Conservation (phyloP, 1,140 invertebrate species). For the Physella acuta region DNA sequence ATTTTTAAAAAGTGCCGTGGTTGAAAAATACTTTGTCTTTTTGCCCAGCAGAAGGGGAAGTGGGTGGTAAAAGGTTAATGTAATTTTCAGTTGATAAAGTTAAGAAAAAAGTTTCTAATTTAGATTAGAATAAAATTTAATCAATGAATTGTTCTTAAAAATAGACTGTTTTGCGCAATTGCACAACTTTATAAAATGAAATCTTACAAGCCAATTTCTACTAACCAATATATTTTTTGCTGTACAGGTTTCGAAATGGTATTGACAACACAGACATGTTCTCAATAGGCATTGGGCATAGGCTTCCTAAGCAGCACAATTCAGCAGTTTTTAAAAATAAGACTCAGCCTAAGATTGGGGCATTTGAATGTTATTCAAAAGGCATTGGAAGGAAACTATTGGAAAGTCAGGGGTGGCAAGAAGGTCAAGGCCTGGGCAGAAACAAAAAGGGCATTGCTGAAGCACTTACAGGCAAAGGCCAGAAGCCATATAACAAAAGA, state of each 20-base stretch:
- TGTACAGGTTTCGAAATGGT: conserved; percentile 40
- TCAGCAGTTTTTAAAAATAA: too few species aligned
- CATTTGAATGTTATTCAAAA: conserved; percentile 63
- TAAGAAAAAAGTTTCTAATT: too few species aligned
- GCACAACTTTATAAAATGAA: too few species aligned
- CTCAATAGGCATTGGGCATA: conserved; percentile 43
- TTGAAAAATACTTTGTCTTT: too few species aligned
- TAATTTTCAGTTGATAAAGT: too few species aligned
- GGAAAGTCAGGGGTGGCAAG: conserved; percentile 65
- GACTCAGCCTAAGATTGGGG: conserved; percentile 49
- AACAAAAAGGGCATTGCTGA: conserved; percentile 48
- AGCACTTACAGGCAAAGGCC: conserved; percentile 57
- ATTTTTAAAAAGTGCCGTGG: too few species aligned
- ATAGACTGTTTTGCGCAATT: too few species aligned
- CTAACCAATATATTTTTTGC: background rate
- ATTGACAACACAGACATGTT: conserved; percentile 41
- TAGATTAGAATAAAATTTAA: too few species aligned
- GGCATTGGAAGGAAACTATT: conserved; percentile 62
- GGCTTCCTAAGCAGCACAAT: conserved; percentile 2
- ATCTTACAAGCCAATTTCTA: too few species aligned
- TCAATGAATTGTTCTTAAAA: too few species aligned
- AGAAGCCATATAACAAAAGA: conserved; percentile 50
- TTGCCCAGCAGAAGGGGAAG: too few species aligned
- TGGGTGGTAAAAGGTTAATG: too few species aligned
- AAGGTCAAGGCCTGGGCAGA: conserved; percentile 64